Base-by-base conservation (phyloP, 2,797 vertebrate genomes). In the Megalops cyprinoides region DNA sequence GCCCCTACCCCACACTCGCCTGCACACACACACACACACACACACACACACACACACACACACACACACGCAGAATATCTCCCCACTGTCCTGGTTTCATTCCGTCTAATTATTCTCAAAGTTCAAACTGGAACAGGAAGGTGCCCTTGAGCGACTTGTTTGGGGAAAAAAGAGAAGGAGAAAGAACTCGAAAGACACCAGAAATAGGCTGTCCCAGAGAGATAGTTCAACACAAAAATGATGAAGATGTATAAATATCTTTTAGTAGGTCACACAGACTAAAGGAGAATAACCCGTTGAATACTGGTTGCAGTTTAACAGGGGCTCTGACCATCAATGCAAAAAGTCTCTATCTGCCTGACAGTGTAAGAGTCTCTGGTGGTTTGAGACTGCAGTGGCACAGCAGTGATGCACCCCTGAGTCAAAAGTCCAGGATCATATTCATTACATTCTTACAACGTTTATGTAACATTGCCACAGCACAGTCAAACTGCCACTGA, bases 261-360 rank as follows among this genome's bases (percentile, higher is more conserved):
- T 83, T 93, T 93, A 89, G 86, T 94, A 88, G 93, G 93, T 92
- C 92, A 51, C 77, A 69, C 39, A 62, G 88, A 89, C 88, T 87
- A 44, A 80, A 87, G 67, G 60, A 51, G 81, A 83, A 74, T 84
- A 86, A 90, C 86, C 85, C 75, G 8, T 28, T 75, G 79, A 84
- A 78, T 82, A 53, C 75, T 76, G 37, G 46, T 58, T 49, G 5
- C 51, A 53, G 46, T 37, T 65, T 60, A 81, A 58, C 76, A 34
- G 39, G 42, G 37, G 39, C 18, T 42, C 20, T 8, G 20, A 37
- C 42, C 44, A 18, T 14, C 15, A 14, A 28, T 20, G 23, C n/a
- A n/a, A 28, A n/a, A 8, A 58, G 56, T 67, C 3, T 67, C 34
- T 67, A 67, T 34, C 10, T 18, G 12, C 60, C 60, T 34, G 60